Evolutionary conservation across 2,888 invertebrate species (phyloP).

Genomic region (Drosophila imparisetae): DNA sequence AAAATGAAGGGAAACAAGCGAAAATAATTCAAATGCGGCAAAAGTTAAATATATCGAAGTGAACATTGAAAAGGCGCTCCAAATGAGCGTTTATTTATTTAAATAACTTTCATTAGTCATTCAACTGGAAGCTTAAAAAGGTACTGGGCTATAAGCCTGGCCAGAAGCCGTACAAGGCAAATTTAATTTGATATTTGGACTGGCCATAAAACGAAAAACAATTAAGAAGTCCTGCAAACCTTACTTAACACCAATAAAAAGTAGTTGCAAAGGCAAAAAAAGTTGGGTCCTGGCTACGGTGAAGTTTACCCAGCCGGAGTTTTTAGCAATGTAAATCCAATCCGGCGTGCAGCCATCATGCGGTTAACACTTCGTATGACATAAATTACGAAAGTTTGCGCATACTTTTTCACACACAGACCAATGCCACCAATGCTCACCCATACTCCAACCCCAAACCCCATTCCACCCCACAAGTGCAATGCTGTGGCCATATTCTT

Average conservation of each 20-base stretch:
- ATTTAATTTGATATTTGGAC: constrained; percentile 70
- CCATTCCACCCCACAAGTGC: constrained; percentile 34
- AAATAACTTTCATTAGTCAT: constrained; percentile 76
- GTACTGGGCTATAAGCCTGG: constrained; percentile 20
- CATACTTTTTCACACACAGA: constrained; percentile 77
- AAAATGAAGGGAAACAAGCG: constrained; percentile 11
- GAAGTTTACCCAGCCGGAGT: constrained; percentile 62
- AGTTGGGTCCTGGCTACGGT: constrained; percentile 33
- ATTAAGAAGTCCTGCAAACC: constrained; percentile 58
- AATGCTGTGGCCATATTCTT: constrained; percentile 71
- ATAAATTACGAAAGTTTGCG: constrained; percentile 82
- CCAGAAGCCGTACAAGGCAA: constrained; percentile 25
- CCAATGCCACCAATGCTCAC: constrained; percentile 17
- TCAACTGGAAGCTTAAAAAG: constrained; percentile 30
- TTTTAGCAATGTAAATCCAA: constrained; percentile 79
- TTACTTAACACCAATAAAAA: constrained; percentile 72
- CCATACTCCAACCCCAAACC: not conserved
- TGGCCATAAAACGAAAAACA: constrained; percentile 70
- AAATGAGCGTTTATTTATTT: constrained; percentile 80
- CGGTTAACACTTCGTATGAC: constrained; percentile 82
- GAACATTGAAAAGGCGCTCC: constrained; percentile 64
- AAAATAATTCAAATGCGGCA: constrained; percentile 36
- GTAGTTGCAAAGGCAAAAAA: constrained; percentile 54
- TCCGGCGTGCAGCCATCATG: constrained; percentile 81
- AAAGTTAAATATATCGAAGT: constrained; percentile 66